phyloP scores from a whole-genome alignment of 2,888 invertebrate genomes.

The Ypsolopha sequella region DNA sequence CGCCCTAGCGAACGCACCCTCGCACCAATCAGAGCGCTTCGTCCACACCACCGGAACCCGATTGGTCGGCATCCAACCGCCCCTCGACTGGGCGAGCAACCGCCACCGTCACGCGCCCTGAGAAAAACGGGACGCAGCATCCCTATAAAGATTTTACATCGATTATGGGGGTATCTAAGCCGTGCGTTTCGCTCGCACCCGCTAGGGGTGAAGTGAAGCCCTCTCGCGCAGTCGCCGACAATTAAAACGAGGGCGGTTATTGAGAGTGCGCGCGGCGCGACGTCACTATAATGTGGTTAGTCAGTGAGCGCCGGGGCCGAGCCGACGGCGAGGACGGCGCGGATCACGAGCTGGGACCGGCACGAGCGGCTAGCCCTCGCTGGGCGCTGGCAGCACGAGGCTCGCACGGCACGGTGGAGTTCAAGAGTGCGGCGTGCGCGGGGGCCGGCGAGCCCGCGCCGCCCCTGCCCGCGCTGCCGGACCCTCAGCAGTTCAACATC shows the following conservation, averaged over 20 bases:
- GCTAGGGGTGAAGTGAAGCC: conserved; percentile 49
- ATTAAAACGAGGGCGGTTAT: conserved; percentile 59
- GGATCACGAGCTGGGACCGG: conserved; percentile 37
- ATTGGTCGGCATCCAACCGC: conserved; percentile 9
- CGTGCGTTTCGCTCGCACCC: conserved; percentile 52
- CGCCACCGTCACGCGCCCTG: conserved; percentile 13
- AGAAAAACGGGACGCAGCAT: conserved; percentile 58
- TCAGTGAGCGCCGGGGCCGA: conserved; percentile 74
- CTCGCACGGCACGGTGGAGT: conserved; percentile 85
- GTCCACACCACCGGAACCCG: conserved; percentile 8
- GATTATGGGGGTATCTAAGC: conserved; percentile 56
- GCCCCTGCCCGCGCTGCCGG: conserved; percentile 71
- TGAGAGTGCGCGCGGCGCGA: conserved; percentile 31
- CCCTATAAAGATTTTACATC: conserved; percentile 58
- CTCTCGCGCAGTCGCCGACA: conserved; percentile 67
- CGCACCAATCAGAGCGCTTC: conserved; percentile 6
- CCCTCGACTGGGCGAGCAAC: conserved; percentile 14
- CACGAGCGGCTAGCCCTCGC: conserved; percentile 56
- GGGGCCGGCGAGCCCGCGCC: conserved; percentile 67
- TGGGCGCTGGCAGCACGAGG: conserved; percentile 54
- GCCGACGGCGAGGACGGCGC: conserved; percentile 57
- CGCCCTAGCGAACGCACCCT: conserved; percentile 5
- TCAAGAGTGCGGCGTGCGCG: conserved; percentile 82
- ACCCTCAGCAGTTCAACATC: conserved; percentile 89
- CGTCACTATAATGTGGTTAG: conserved; percentile 75